Base-by-base conservation (phyloP, 2,888 invertebrate species). In the Scaptomyza tumidula region DNA sequence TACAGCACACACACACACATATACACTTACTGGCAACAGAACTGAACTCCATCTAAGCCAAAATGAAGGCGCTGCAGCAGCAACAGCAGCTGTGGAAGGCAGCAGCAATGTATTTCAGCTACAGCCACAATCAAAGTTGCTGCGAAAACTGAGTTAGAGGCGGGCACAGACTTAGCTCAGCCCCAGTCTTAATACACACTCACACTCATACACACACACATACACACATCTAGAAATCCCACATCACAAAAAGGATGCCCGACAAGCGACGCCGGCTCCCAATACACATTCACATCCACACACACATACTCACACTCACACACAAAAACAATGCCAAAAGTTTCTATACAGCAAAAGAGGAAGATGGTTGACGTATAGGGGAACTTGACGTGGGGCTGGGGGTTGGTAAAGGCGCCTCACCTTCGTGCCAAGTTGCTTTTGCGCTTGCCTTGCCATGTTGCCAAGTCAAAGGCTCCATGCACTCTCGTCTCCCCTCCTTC, bases 41-140 rank as follows among this genome's bases (percentile, higher is more conserved):
- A 61, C 76, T 71, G 81, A 86, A 84, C 88, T 86, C 87, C 85
- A 83, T 88, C 83, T 82, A 89, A 75, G 88, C 88, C 84, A 83
- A 86, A 86, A 86, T 80, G 65, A 73, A 77, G 59, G 57, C 61
- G 65, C 78, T 76, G 86, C 67, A 46, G 63, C 74, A 73, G 63
- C 74, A 73, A 75, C 59, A 81, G 70, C 67, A 76, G 70, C 66
- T 72, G 75, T 78, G 70, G 80, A 72, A 37, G 65, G 70, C 74
- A 76, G 71, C 88, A 84, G 68, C 78, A 69, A 70, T 76, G 75
- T 76, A 75, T 80, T 80, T 73, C 86, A 77, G 80, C 83, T 73
- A 73, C 78, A 86, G 89, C 88, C 85, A 86, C 85, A 86, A 89
- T 89, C 85, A 86, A 86, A 86, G 89, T 89, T 89, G 84, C 75